These are phyloP conservation scores for Ormyrus nitidulus DNA, from an alignment of 2,888 invertebrate genomes.

Conservation along the genomic window DNA sequence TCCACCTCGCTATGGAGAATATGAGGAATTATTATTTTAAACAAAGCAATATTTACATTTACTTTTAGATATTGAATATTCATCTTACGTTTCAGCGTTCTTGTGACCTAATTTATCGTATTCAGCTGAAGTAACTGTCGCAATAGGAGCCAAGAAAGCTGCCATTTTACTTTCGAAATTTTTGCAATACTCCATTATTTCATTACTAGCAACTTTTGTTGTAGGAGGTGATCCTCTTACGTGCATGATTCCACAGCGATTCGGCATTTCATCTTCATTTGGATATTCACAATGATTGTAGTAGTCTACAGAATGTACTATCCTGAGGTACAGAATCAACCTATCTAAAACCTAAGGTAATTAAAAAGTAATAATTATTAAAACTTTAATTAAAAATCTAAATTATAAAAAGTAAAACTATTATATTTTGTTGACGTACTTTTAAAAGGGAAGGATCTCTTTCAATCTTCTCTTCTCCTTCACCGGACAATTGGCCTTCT, in stretches of 20 bases:
- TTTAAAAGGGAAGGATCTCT: constrained; percentile 84
- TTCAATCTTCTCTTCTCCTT: constrained; percentile 79
- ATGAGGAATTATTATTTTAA: too few species aligned
- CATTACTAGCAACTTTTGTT: constrained; percentile 85
- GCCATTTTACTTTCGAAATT: constrained; percentile 94
- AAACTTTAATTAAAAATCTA: neutral
- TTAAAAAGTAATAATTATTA: constrained; percentile 32
- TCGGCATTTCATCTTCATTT: constrained; percentile 99
- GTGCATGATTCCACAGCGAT: constrained; percentile 98
- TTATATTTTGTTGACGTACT: constrained; percentile 75
- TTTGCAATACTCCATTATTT: constrained; percentile 85
- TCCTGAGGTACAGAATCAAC: constrained; percentile 93
- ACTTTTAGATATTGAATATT: constrained; percentile 5
- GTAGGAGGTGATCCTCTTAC: constrained; percentile 92
- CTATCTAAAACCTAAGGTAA: constrained; percentile 80
- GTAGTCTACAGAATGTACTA: constrained; percentile 99
- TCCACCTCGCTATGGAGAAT: constrained; percentile 83
- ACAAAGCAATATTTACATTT: neutral
- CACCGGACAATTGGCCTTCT: constrained; percentile 76
- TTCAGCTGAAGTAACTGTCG: constrained; percentile 85
- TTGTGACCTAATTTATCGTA: constrained; percentile 90
- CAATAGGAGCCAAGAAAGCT: constrained; percentile 88
- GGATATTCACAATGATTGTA: constrained; percentile 99
- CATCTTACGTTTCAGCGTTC: constrained; percentile 79
- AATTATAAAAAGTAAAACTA: constrained; percentile 19